phyloP scores from a whole-genome alignment of 2,113 vertebrate genomes.

The Pycnonotus jocosus region DNA sequence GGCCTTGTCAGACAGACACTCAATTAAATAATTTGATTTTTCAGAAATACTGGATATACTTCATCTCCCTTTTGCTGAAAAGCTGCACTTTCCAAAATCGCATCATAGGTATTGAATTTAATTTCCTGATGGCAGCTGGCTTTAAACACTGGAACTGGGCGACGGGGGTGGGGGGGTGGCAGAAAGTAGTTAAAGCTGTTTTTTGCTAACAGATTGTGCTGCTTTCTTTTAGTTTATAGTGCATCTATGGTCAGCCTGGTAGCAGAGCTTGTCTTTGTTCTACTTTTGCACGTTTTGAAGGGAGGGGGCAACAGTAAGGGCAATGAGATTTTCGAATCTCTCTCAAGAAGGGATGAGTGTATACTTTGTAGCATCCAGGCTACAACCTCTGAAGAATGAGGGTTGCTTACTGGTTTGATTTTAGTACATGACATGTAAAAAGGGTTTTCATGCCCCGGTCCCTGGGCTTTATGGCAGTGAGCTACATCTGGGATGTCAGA shows the following conservation, averaged over 20 bases:
- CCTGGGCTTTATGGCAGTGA: not conserved
- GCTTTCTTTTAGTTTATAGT: not conserved
- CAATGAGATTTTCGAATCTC: not conserved
- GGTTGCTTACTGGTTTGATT: not conserved
- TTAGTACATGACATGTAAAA: not conserved
- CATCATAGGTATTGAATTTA: not conserved
- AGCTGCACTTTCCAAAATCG: not conserved
- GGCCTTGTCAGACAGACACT: not conserved
- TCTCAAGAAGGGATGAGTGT: not conserved
- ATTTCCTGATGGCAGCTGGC: not conserved
- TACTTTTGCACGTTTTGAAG: not conserved
- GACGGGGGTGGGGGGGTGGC: no score
- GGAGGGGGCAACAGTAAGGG: not conserved
- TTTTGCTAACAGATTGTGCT: not conserved
- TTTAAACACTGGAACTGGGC: not conserved
- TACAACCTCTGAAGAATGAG: not conserved
- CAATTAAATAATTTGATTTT: not conserved
- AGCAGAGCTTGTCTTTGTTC: not conserved
- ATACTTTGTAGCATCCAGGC: fast-evolving
- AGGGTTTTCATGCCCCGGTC: not conserved
- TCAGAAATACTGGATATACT: not conserved
- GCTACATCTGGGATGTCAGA: not conserved
- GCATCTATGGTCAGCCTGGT: not conserved
- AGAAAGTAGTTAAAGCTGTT: not conserved
- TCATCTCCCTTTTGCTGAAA: not conserved